Evolutionary conservation across 2,113 vertebrate species (phyloP).

Genomic region (Murina feae): DNA sequence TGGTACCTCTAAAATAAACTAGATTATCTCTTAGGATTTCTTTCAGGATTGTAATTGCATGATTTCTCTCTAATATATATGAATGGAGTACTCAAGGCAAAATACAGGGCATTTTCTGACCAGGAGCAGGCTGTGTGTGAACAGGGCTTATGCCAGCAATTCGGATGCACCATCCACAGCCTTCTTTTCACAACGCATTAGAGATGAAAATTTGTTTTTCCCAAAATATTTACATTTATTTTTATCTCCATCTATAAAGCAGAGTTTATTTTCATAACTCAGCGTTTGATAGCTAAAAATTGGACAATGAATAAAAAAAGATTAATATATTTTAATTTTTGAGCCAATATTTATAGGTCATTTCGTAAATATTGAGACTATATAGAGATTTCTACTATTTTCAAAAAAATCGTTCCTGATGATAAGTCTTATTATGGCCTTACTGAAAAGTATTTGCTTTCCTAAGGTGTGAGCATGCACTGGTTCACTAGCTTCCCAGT

Average conservation of each 20-base stretch:
- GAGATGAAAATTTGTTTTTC: background rate
- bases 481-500: background rate
- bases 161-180: background rate
- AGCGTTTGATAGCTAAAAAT: background rate
- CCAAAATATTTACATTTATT: background rate
- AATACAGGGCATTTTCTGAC: background rate
- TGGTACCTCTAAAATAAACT: background rate
- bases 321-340: slow-evolving; percentile 6
- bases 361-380: background rate
- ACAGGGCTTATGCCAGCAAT: background rate
- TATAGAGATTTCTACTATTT: background rate
- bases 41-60: background rate
- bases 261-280: slow-evolving; percentile 31
- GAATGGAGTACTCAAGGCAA: background rate
- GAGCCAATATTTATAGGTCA: background rate
- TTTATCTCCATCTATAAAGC: background rate
- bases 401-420: background rate
- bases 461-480: background rate
- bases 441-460: slow-evolving; percentile 34
- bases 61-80: slow-evolving; percentile 19
- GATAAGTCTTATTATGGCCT: slow-evolving; percentile 10
- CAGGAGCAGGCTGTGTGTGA: background rate
- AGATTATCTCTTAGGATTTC: background rate
- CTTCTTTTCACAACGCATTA: background rate
- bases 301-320: background rate